A percentile compares a stretch with the other conserved stretches of the same genome.
phyloP scores from a whole-genome alignment of 2,797 vertebrate genomes.

The Protosalanx chinensis region DNA sequence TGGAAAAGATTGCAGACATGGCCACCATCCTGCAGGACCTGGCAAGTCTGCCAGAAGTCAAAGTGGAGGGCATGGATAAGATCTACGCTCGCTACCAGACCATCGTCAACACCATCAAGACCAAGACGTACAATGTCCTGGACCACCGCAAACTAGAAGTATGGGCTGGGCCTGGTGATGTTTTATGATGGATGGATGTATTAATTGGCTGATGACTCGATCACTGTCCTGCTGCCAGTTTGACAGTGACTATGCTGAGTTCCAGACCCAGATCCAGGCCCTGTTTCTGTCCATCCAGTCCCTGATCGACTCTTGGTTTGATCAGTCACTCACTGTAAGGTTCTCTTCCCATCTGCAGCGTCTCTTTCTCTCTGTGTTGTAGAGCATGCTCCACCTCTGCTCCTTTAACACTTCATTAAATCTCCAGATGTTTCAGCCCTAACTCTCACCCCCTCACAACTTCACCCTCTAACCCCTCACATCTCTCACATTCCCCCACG shows the following conservation, averaged over 20 bases:
- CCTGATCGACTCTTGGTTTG: slow-evolving; percentile 78
- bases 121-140: slow-evolving; percentile 78
- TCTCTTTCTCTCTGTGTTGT: neutral
- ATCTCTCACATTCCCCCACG: neutral
- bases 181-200: neutral
- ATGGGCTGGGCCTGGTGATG: neutral
- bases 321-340: slow-evolving; percentile 74
- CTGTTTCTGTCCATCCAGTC: slow-evolving; percentile 73
- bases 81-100: slow-evolving; percentile 69
- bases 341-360: slow-evolving; percentile 3
- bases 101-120: slow-evolving; percentile 68
- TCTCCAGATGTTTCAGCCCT: neutral
- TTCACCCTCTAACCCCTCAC: neutral
- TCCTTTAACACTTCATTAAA: neutral
- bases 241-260: slow-evolving; percentile 80
- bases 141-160: slow-evolving; percentile 80
- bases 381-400: neutral
- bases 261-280: slow-evolving; percentile 73
- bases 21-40: slow-evolving; percentile 73
- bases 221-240: slow-evolving; percentile 61
- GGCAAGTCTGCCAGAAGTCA: slow-evolving; percentile 69
- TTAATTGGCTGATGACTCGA: neutral
- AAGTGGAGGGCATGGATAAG: slow-evolving; percentile 79
- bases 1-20: slow-evolving; percentile 80
- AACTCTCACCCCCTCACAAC: neutral